These are phyloP conservation scores for Entomyzon cyanotis DNA, from an alignment of 2,113 vertebrate species.

Conservation along the genomic window DNA sequence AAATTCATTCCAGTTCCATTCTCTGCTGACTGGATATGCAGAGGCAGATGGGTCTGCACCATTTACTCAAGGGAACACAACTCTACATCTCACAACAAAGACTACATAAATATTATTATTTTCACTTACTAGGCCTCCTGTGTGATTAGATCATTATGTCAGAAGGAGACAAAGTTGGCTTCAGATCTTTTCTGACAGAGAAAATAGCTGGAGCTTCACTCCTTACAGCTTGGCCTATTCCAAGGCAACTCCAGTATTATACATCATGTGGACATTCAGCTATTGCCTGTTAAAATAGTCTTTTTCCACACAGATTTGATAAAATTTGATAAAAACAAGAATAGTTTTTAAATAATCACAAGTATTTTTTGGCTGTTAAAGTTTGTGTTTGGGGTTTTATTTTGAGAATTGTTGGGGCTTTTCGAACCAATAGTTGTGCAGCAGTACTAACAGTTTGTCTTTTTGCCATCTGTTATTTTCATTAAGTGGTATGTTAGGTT, in stretches of 20 bases:
- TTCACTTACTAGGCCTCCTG: neutral
- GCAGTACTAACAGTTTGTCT: neutral
- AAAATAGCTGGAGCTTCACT: neutral
- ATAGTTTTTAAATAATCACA: neutral
- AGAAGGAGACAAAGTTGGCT: neutral
- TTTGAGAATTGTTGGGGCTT: neutral
- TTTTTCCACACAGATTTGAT: neutral
- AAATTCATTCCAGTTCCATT: neutral
- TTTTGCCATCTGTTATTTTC: neutral
- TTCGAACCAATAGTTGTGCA: neutral
- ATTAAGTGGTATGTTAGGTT: neutral
- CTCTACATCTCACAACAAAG: neutral
- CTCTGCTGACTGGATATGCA: neutral
- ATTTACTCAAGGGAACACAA: neutral
- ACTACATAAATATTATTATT: neutral
- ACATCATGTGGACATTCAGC: rapidly evolving
- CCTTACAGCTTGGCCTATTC: neutral
- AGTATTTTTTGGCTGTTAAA: neutral
- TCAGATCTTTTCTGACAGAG: neutral
- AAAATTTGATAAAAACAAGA: neutral
- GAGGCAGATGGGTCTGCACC: neutral
- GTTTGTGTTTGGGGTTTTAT: neutral
- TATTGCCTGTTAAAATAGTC: rapidly evolving
- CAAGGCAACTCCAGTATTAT: neutral
- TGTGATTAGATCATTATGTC: neutral